A percentile compares a stretch with the other conserved stretches of the same genome.
phyloP scores from a whole-genome alignment of 2,888 invertebrate genomes.

The Eupithecia insigniata region DNA sequence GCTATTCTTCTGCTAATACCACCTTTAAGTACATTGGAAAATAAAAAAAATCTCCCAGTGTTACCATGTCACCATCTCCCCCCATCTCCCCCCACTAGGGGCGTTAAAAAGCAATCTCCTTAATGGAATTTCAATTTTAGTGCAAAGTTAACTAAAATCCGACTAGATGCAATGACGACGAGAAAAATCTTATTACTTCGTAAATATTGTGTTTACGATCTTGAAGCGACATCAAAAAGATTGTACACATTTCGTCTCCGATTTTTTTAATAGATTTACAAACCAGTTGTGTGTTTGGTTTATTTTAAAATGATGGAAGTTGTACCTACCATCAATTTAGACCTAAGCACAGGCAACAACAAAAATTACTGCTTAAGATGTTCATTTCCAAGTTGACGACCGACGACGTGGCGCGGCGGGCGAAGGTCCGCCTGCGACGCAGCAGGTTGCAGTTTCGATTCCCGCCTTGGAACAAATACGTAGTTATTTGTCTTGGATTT shows the following conservation, averaged over 20 bases:
- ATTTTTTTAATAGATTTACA: too few relatives aligned
- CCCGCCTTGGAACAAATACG: too few relatives aligned
- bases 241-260: background rate
- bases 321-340: background rate
- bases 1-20: background rate
- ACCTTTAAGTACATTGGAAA: constrained; percentile 19
- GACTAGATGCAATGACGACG: constrained; percentile 64
- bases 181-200: constrained; percentile 36
- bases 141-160: constrained; percentile 77
- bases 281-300: too few relatives aligned
- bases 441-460: too few relatives aligned
- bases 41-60: constrained; percentile 23
- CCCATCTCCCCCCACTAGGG: constrained; percentile 47
- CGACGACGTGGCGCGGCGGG: too few relatives aligned
- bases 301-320: background rate
- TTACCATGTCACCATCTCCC: constrained; percentile 36
- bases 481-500: too few relatives aligned
- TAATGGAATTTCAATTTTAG: constrained; percentile 83
- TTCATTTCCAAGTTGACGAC: background rate
- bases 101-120: constrained; percentile 80
- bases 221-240: background rate
- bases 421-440: too few relatives aligned
- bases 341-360: background rate
- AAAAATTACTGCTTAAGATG: background rate
- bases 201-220: constrained; percentile 20